Conservation (phyloP, 2,797 vertebrate species). For the Bradypodion pumilum region DNA sequence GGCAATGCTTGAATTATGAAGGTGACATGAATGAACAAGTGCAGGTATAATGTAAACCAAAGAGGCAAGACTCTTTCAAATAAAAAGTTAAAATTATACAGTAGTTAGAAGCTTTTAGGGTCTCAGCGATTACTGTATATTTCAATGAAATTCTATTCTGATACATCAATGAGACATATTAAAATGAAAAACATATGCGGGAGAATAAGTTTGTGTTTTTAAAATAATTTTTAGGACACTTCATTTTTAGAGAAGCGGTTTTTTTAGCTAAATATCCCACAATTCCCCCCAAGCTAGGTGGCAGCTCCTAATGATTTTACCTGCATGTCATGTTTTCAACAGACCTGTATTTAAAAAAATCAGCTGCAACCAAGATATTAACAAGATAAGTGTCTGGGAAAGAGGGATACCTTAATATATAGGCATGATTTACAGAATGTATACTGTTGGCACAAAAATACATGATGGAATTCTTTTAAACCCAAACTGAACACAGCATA, state of each 20-base stretch:
- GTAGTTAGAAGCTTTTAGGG: slow-evolving; percentile 1
- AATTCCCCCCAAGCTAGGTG: neutral
- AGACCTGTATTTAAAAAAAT: neutral
- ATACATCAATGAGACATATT: neutral
- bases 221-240: neutral
- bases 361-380: neutral
- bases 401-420: neutral
- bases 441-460: neutral
- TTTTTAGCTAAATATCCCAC: neutral
- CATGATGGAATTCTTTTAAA: slow-evolving; percentile 1
- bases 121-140: neutral
- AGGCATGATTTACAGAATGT: neutral
- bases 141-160: slow-evolving; percentile 2
- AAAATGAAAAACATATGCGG: neutral
- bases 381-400: neutral
- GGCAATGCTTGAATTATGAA: slow-evolving; percentile 69
- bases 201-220: neutral
- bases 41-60: slow-evolving; percentile 16
- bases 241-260: neutral
- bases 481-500: neutral
- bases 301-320: neutral
- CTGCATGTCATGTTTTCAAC: neutral
- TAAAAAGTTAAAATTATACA: slow-evolving; percentile 49
- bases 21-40: slow-evolving; percentile 50
- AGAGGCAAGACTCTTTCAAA: slow-evolving; percentile 25